Conservation (phyloP, 2,797 vertebrate species). For the Oreochromis grahami region DNA sequence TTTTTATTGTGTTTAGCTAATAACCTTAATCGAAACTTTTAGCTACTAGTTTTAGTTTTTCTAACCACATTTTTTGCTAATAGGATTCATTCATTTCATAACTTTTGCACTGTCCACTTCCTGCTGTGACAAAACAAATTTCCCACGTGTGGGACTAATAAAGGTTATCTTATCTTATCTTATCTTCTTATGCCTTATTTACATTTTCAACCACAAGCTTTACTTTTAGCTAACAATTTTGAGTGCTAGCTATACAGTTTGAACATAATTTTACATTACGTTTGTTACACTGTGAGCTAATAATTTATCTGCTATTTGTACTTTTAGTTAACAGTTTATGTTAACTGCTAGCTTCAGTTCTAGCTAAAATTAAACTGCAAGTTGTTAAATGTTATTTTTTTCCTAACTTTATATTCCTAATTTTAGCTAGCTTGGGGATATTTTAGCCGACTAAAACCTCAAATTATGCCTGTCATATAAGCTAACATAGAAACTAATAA, state of each 20-base stretch:
- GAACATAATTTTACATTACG: background rate
- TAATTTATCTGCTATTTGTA: background rate
- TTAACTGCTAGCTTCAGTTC: background rate
- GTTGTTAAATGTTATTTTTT: background rate
- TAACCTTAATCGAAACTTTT: background rate
- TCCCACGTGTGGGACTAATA: no score
- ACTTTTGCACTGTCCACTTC: no score
- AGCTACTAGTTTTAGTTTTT: background rate
- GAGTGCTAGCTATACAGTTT: background rate
- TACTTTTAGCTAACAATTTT: background rate
- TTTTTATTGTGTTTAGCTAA: background rate
- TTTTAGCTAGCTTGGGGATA: background rate
- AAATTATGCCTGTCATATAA: background rate
- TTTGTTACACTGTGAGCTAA: background rate
- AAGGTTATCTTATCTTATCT: no score
- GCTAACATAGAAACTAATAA: background rate
- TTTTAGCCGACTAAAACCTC: background rate
- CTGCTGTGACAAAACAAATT: no score
- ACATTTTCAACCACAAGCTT: background rate
- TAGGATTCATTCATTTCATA: background rate
- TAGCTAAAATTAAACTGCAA: background rate
- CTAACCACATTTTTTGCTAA: background rate
- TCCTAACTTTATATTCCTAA: background rate
- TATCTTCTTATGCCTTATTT: background rate
- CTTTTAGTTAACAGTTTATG: background rate